Conservation (phyloP, 1,140 invertebrate genomes). For the Listronotus bonariensis region DNA sequence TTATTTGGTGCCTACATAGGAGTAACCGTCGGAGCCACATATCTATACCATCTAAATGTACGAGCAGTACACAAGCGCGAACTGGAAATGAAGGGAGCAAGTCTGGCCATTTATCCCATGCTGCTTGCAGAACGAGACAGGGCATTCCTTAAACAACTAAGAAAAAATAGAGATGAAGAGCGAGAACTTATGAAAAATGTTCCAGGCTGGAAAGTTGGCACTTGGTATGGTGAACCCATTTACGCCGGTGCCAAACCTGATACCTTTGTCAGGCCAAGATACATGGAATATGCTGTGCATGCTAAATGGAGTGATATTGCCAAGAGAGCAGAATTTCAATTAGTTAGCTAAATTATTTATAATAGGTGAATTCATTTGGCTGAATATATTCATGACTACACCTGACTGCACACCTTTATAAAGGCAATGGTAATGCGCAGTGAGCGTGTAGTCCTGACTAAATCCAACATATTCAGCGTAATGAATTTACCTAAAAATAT, state of each 20-base stretch:
- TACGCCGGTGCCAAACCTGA: conserved; percentile 61
- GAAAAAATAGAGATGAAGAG: conserved; percentile 82
- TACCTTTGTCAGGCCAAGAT: conserved; percentile 64
- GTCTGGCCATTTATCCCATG: conserved; percentile 75
- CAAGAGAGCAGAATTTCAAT: conserved; percentile 58
- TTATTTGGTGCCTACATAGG: conserved; percentile 66
- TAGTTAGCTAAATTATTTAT: conserved; percentile 5
- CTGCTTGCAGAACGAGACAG: conserved; percentile 81
- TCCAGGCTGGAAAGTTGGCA: conserved; percentile 87
- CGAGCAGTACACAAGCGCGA: conserved; percentile 61
- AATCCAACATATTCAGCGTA: no score
- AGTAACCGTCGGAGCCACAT: conserved; percentile 62
- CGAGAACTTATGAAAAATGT: conserved; percentile 85
- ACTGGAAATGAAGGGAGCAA: conserved; percentile 75
- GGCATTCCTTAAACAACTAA: conserved; percentile 78
- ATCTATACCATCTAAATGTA: conserved; percentile 63
- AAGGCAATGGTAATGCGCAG: no score
- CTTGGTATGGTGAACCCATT: conserved; percentile 80
- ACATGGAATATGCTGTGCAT: conserved; percentile 75
- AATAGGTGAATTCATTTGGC: background rate
- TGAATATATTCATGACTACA: no score
- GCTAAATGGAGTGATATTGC: conserved; percentile 58
- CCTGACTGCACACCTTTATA: no score
- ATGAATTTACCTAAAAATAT: no score
- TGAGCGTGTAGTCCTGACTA: no score